Evolutionary conservation across 2,113 vertebrate genomes (phyloP), one percentile per base, ranked within the genome.

Genomic region (Phalacrocorax aristotelis): DNA sequence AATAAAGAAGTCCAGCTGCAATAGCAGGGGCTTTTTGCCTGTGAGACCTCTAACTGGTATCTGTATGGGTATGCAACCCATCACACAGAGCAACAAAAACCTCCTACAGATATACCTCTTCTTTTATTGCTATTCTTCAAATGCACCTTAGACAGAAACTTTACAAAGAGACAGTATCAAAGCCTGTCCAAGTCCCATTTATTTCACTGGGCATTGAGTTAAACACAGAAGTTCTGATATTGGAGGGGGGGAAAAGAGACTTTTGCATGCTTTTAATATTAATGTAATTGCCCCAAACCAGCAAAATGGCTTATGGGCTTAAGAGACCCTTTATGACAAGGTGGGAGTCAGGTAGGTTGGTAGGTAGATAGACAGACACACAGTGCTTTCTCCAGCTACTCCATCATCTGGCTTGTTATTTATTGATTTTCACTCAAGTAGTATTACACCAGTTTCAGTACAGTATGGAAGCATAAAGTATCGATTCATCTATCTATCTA

Each of bases 241-340:
- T 2, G 13, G 11, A 44, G 42, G 44, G 15, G 12, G 5, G 8
- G 2, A 3, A 26, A 7, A 13, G 48, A 48, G 1, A 15, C 2
- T 69, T 48, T 40, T 51, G 6, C 22, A 54, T 40, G 11, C 27
- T 38, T 71, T 55, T 48, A 38, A 48, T 65, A 23, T 36, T 54
- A n/a, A 69, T 71, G 2, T 40, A 76, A 26, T 64, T 72, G 32
- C 11, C 7, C 15, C 25, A 91, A 64, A 70, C 40, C 72, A 91
- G 8, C 5, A 51, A 70, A 30, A 40, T 52, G 11, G 9, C 4
- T 84, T 96, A 32, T 26, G n/a, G 38, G 10, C 15, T 87, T 82
- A 52, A 68, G 49, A 42, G 22, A 14, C 4, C 4, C 29, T 65
- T 75, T 48, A 32, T 30, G 38, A 32, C 58, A 74, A 79, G 58